Base-by-base conservation (phyloP, 2,888 invertebrate species). In the Physocephala rufipes region DNA sequence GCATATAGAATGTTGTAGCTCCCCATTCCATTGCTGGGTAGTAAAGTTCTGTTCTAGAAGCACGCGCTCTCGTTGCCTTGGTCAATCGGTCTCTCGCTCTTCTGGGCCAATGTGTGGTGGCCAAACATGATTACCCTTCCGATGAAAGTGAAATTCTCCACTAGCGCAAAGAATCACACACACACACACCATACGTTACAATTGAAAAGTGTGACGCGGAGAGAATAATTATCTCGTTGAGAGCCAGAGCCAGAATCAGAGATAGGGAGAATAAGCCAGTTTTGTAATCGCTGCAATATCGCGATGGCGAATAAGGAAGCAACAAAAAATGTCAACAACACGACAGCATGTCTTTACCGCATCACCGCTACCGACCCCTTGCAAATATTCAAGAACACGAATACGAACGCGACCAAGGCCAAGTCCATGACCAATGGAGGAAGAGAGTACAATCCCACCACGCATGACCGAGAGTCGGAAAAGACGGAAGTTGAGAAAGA, bases 401-500 rank as follows among this genome's bases (percentile, higher is more conserved):
- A 55, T 55, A 49, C 61, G 58, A 28, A 28, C 51, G 62, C 30
- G 49, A 21, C 13, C 61, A 62, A 68, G 62, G 61, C 62, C 67
- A 58, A 49, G 59, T 28, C 58, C 58, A 66, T 58, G 64, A 71
- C 24, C 53, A n/a, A n/a, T n/a, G n/a, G 21, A 45, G 47, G 62
- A 61, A 30, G 55, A 66, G 67, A 61, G 66, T 16, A 63, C 64
- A 26, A 43, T n/a, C n/a, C n/a, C 30, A 58, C n/a, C 43, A 43
- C 30, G 26, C 51, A 49, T 26, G 58, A 49, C 49, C 49, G 43
- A 51, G 36, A 53, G 65, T 36, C 28, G 51, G 53, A 51, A 36
- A 45, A 69, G 30, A 45, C 80, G 78, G 80, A 80, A 80, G 75
- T 76, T 72, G 58, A 63, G 16, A 21, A 76, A 78, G 76, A 76